Evolutionary conservation across 2,797 vertebrate species (phyloP).

Genomic region (Lycodopsis pacificus): DNA sequence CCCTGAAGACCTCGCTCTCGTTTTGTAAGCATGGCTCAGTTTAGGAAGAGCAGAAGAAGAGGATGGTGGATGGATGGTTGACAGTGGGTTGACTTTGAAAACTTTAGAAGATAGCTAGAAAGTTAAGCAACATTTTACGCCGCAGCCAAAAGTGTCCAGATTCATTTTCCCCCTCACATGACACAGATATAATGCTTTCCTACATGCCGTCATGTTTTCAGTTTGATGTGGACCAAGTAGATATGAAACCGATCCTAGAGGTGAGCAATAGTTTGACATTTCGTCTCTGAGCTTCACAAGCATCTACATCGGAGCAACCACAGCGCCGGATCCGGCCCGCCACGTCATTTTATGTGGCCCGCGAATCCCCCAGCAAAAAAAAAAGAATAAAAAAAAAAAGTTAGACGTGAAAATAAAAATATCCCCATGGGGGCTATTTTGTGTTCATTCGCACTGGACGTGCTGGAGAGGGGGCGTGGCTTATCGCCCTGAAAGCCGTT

Average conservation of each 20-base stretch:
- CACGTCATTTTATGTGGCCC: too few species aligned
- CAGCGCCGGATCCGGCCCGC: too few species aligned
- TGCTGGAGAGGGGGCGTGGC: too few species aligned
- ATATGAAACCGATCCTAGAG: neutral
- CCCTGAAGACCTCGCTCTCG: slow-evolving; percentile 36
- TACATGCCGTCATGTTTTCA: neutral
- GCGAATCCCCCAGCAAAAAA: too few species aligned
- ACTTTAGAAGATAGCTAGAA: slow-evolving; percentile 2
- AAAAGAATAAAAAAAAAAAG: too few species aligned
- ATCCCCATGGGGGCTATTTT: too few species aligned
- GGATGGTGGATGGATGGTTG: neutral
- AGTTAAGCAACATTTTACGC: neutral
- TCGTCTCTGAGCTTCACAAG: neutral
- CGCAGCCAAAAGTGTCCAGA: neutral
- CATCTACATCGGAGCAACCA: too few species aligned
- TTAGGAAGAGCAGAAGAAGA: slow-evolving; percentile 12
- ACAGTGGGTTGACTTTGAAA: slow-evolving; percentile 14
- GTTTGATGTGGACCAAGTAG: neutral
- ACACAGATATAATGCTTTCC: neutral
- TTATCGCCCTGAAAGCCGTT: too few species aligned
- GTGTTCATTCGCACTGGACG: too few species aligned
- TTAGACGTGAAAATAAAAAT: too few species aligned
- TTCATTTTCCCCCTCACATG: neutral
- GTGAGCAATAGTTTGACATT: neutral
- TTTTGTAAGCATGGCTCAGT: slow-evolving; percentile 11